Evolutionary conservation across 2,797 vertebrate genomes (phyloP), one percentile per base, ranked within the genome.

Genomic region (Tamandua tetradactyla): DNA sequence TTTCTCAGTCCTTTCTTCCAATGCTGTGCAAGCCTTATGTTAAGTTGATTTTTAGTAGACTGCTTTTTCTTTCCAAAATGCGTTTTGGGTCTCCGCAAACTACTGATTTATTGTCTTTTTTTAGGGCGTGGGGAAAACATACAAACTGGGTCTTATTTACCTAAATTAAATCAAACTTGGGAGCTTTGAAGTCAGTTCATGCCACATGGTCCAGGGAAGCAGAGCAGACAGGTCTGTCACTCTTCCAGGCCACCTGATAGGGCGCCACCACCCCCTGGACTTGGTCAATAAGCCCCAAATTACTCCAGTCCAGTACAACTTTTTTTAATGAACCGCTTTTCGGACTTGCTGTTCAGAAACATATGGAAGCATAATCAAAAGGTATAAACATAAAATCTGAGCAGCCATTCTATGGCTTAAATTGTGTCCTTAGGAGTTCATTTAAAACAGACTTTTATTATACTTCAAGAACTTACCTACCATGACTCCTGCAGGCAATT

Each of bases 391-490:
- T 92, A 97, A 93, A 98, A 89, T 94, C 96, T 97, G 89, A 93
- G 95, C 32, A 92, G 83, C 47, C 94, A 88, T 92, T 92, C 81
- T 89, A 93, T 95, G 97, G 83, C 88, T 97, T 96, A 96, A 80
- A 44, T 83, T 69, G 42, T 93, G 93, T 96, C 95, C 92, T 97
- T 85, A 96, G 91, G 91, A 98, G 89, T 97, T 98, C 96, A 97
- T 97, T 98, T 97, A 96, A 97, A 97, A 95, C 61, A 97, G 89
- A 71, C 68, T 90, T 97, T 98, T 98, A 97, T 97, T 97, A 96
- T 95, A 97, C 96, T 97, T 97, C 93, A 96, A 97, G 97, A 96
- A 96, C 93, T 57, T 89, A 89, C 87, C 94, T 96, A 93, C 96
- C 94, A 93, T 95, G 95, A 97, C 94, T 97, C 95, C 96, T 96